These are phyloP conservation scores for Erebia epiphron DNA, from an alignment of 2,888 invertebrate species.

Conservation along the genomic window DNA sequence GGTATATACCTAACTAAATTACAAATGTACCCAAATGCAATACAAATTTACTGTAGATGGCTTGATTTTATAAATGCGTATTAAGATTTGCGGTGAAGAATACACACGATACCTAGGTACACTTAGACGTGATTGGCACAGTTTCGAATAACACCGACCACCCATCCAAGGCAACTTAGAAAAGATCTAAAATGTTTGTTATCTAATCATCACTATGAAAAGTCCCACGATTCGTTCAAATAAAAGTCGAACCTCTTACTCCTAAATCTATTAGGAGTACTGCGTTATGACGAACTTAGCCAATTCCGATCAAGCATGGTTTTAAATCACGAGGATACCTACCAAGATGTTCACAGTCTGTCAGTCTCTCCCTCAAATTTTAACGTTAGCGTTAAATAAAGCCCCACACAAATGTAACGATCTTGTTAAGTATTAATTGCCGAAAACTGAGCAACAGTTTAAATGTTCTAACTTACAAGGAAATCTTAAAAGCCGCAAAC, in stretches of 20 bases:
- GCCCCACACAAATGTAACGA: conserved; percentile 45
- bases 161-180: conserved; percentile 49
- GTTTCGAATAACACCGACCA: conserved; percentile 59
- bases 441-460: conserved; percentile 60
- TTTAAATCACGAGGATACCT: conserved; percentile 56
- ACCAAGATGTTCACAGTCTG: conserved; percentile 63
- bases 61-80: background rate
- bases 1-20: background rate
- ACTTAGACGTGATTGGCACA: conserved; percentile 37
- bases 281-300: background rate
- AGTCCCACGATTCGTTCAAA: conserved; percentile 5
- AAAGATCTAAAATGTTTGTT: conserved; percentile 35
- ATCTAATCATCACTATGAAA: conserved; percentile 36
- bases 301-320: conserved; percentile 59
- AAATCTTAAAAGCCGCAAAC: conserved; percentile 68
- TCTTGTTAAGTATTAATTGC: conserved; percentile 50
- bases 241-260: conserved; percentile 14
- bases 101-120: background rate
- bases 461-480: conserved; percentile 58
- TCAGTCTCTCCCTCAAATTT: conserved; percentile 80
- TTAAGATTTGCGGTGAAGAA: background rate
- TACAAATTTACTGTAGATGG: background rate
- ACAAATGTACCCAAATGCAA: background rate
- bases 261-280: background rate
- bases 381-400: conserved; percentile 53